Evolutionary conservation across 1,140 invertebrate species (phyloP), one percentile per base, ranked within the genome.

Genomic region (Drosophila cardini): DNA sequence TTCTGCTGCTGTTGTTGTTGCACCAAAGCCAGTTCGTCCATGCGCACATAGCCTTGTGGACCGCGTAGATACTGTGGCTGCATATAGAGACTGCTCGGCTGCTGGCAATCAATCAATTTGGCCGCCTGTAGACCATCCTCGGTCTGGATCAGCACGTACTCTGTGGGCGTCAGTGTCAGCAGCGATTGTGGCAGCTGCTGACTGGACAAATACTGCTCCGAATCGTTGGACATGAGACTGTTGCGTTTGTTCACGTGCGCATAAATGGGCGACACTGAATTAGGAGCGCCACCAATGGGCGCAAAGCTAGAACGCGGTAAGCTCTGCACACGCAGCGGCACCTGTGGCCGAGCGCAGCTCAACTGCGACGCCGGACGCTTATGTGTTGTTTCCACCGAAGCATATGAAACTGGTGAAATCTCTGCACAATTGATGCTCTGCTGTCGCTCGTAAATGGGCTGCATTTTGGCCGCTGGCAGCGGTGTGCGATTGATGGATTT

Each of bases 371-470:
- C 57, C 4, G 77, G 57, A 5, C 68, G 63, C 34, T 70, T 70
- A 38, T 36, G 43, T 32, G 18, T 46, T 10, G 67, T 81, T 46
- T 90, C 87, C 9, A 92, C 85, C 9, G 91, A 92, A 0, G 87
- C 84, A 55, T 91, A 92, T 1, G 91, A 92, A 4, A 92, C 86
- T 3, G 91, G 91, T 4, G 91, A 92, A 2, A 91, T 72, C 32
- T 92, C 89, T 0, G 82, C 76, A 32, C 15, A 43, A 13, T 34
- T 50, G 30, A n/a, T 45, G 26, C 5, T 26, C 21, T 55, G 15
- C n/a, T 55, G 73, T 1, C 68, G 58, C 61, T 90, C 76, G 34
- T 91, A 78, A 52, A 90, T 80, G 10, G 69, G 68, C 48, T 81
- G 78, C 63, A 82, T 75, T 9, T 85, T 73, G 42, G 52, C 8